These are phyloP conservation scores for Amphimedon queenslandica DNA, from an alignment of 37 sponge, comb jelly and placozoan genomes.

Conservation along the genomic window DNA sequence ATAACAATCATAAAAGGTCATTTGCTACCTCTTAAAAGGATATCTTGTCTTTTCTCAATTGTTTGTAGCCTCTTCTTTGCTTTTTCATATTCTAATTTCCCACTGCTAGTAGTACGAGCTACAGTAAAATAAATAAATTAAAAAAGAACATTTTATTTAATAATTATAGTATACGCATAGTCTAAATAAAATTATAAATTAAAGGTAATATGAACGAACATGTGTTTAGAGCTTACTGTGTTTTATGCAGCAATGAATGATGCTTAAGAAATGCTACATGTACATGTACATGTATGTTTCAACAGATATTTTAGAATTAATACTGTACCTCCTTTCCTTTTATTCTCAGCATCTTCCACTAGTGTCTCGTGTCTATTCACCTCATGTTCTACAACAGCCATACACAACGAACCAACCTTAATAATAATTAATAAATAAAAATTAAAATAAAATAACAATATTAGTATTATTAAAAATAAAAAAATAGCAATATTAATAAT, in stretches of 20 bases:
- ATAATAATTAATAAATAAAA: not conserved
- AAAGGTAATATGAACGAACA: too few species aligned
- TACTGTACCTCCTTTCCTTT: constrained; percentile 51
- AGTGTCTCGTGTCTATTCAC: constrained; percentile 64
- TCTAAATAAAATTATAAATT: too few species aligned
- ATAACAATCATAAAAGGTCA: not conserved
- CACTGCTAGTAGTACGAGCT: not conserved
- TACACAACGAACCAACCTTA: constrained; percentile 84
- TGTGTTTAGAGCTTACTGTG: too few species aligned
- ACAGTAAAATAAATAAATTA: not conserved
- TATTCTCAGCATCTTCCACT: constrained; percentile 61
- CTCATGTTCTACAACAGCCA: constrained; percentile 84
- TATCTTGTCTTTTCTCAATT: constrained; percentile 86
- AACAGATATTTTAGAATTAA: not conserved
- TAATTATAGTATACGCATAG: too few species aligned
- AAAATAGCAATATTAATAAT: not conserved
- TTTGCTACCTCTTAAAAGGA: constrained; percentile 86
- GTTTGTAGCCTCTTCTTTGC: constrained; percentile 64
- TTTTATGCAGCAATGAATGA: too few species aligned
- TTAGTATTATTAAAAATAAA: not conserved
- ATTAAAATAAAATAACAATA: too few species aligned
- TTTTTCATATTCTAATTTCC: constrained; percentile 77
- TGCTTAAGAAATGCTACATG: too few species aligned
- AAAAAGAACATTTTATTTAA: not conserved
- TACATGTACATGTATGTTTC: too few species aligned